Evolutionary conservation across 2,888 invertebrate species (phyloP).

Genomic region (Protula sp.): DNA sequence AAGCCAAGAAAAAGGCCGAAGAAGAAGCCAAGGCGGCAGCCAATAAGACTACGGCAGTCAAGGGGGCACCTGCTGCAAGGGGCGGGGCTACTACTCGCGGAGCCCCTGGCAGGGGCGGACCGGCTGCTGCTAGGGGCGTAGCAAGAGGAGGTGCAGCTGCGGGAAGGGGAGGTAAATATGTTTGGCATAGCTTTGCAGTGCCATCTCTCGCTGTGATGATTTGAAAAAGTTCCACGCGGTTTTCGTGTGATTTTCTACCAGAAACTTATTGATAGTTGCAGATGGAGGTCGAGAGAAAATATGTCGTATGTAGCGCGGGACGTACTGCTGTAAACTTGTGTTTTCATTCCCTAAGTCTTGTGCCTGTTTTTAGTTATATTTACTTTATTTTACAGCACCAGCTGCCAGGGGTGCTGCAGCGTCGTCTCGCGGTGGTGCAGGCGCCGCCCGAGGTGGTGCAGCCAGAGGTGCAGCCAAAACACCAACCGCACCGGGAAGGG

Average conservation of each 20-base stretch:
- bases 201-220: too few species aligned
- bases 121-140: constrained; percentile 8
- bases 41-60: constrained; percentile 9
- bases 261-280: too few species aligned
- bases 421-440: neutral
- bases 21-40: constrained; percentile 17
- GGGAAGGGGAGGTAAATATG: neutral
- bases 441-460: constrained; percentile 3
- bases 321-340: too few species aligned
- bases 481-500: neutral
- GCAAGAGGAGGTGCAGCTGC: neutral
- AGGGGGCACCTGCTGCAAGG: constrained; percentile 30
- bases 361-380: too few species aligned
- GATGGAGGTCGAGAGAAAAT: too few species aligned
- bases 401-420: constrained; percentile 8
- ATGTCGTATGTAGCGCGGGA: too few species aligned
- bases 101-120: constrained; percentile 22
- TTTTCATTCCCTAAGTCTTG: too few species aligned
- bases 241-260: too few species aligned
- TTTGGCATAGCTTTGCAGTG: neutral
- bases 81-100: constrained; percentile 18
- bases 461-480: constrained; percentile 1
- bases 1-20: constrained; percentile 32
- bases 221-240: too few species aligned
- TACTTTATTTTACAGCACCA: too few species aligned